Conservation (phyloP, 2,888 invertebrate species). For the Chalcosyrphus nemorum region DNA sequence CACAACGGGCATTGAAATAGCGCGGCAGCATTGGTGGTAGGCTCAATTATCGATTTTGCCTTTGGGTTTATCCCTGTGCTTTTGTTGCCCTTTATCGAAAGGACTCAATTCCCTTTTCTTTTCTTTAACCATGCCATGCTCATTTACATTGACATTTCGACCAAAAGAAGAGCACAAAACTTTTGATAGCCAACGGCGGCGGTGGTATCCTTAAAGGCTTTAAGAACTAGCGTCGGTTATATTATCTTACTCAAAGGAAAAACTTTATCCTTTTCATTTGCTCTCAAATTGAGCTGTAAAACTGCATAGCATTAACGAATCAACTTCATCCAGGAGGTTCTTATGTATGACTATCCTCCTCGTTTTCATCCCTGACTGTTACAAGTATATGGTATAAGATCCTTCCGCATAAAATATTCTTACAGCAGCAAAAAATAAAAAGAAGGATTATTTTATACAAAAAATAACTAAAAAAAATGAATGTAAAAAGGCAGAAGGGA, state of each 20-base stretch:
- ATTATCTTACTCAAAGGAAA: constrained; percentile 7
- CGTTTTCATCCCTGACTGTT: constrained; percentile 34
- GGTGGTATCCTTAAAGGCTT: constrained; percentile 32
- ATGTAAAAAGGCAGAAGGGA: constrained; percentile 26
- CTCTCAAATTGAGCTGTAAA: constrained; percentile 55
- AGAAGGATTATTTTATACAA: constrained; percentile 26
- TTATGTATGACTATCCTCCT: constrained; percentile 42
- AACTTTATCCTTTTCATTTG: constrained; percentile 29
- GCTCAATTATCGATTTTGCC: constrained; percentile 64
- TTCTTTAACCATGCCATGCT: not conserved
- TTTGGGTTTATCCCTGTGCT: constrained; percentile 52
- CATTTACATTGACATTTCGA: constrained; percentile 8
- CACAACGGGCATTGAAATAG: constrained; percentile 46
- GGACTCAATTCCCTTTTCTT: constrained; percentile 31
- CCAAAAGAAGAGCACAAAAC: not conserved
- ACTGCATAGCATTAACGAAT: constrained; percentile 61
- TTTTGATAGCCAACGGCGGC: not conserved
- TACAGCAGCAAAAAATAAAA: not conserved
- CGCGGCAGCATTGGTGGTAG: constrained; percentile 19
- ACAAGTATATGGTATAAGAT: constrained; percentile 6
- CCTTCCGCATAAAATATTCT: constrained; percentile 26
- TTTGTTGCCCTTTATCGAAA: constrained; percentile 51
- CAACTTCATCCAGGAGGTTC: constrained; percentile 43
- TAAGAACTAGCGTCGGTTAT: not conserved
- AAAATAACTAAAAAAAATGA: constrained; percentile 18